Evolutionary conservation across 2,797 vertebrate genomes (phyloP).

Genomic region (Galagoides demidoff): DNA sequence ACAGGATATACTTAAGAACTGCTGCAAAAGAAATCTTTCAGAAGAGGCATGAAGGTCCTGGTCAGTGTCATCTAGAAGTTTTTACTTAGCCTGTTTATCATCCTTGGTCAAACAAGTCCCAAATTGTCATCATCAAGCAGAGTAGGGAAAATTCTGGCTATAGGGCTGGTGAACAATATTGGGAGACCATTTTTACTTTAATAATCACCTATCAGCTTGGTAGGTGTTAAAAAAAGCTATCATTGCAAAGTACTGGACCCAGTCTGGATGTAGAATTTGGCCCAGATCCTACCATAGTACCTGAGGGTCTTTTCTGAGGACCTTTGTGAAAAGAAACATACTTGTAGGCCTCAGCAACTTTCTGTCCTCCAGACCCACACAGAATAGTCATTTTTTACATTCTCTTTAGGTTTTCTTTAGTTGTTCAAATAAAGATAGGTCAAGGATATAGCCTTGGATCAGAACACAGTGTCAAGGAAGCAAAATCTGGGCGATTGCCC

Average conservation of each 20-base stretch:
- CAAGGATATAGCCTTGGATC: background rate
- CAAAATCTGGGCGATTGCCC: background rate
- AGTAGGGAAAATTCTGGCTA: background rate
- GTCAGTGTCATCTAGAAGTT: background rate
- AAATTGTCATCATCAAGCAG: background rate
- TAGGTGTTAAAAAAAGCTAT: background rate
- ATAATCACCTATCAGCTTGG: background rate
- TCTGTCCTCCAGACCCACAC: background rate
- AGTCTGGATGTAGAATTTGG: background rate
- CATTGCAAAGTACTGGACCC: background rate
- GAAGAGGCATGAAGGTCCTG: background rate
- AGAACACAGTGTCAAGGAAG: background rate
- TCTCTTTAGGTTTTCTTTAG: background rate
- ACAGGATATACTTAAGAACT: background rate
- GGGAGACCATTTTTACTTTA: background rate
- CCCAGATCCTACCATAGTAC: background rate
- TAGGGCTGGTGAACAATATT: background rate
- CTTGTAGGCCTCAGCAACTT: background rate
- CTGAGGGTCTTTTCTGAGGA: background rate
- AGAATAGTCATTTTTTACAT: background rate
- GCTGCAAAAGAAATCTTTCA: background rate
- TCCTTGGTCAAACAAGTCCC: background rate
- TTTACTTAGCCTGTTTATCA: background rate
- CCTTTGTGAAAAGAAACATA: background rate
- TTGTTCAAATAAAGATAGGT: background rate